These are phyloP conservation scores for Bellardia bayeri DNA, from an alignment of 2,888 invertebrate species.

Conservation along the genomic window DNA sequence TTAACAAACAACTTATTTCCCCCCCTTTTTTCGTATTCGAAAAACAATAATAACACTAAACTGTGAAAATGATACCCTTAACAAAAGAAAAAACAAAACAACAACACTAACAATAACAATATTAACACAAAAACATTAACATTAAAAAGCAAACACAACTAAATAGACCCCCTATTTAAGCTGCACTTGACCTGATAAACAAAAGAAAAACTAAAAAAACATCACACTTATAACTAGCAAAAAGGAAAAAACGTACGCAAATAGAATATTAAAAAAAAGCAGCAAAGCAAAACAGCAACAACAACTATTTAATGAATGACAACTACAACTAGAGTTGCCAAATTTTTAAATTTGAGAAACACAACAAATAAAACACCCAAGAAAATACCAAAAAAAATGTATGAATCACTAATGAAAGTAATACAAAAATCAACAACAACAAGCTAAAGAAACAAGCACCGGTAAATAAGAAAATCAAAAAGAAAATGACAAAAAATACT, in stretches of 20 bases:
- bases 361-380: conserved; percentile 10
- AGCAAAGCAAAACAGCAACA: conserved; percentile 21
- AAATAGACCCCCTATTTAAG: conserved; percentile 40
- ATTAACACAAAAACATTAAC: conserved; percentile 18
- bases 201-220: conserved; percentile 28
- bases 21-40: neutral
- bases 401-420: conserved; percentile 56
- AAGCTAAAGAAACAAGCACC: conserved; percentile 47
- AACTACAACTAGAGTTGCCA: conserved; percentile 48
- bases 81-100: conserved; percentile 17
- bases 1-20: neutral
- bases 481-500: neutral
- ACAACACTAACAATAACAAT: conserved; percentile 12
- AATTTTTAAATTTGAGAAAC: neutral
- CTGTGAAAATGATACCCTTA: conserved; percentile 56
- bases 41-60: neutral
- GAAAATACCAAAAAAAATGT: conserved; percentile 37
- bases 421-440: conserved; percentile 19
- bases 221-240: conserved; percentile 4
- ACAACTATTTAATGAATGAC: conserved; percentile 50
- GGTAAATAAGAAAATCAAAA: conserved; percentile 46
- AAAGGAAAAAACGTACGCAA: neutral
- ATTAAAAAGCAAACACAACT: neutral
- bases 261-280: conserved; percentile 9
- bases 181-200: conserved; percentile 70